phyloP scores from a whole-genome alignment of 2,113 vertebrate species.

The Carassius gibelio region DNA sequence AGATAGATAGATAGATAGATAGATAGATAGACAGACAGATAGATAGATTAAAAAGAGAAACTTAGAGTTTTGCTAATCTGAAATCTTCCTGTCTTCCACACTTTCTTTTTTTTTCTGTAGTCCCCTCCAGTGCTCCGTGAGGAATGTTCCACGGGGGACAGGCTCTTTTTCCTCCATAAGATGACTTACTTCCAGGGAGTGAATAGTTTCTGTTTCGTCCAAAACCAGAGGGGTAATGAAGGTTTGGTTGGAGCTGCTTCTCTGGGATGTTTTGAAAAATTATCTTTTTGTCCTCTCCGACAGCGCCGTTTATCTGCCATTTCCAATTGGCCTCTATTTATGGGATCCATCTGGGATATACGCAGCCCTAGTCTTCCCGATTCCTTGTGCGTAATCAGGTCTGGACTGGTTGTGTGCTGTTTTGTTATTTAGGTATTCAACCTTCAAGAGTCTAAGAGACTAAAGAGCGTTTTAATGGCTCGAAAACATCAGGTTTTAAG shows the following conservation, averaged over 20 bases:
- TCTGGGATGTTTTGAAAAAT: conserved; percentile 47
- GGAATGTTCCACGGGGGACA: conserved; percentile 52
- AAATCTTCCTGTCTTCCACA: neutral
- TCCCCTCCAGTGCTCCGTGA: conserved; percentile 42
- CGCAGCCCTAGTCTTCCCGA: conserved; percentile 13
- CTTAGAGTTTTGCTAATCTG: neutral
- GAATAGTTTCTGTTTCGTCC: conserved; percentile 51
- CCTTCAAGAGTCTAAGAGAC: neutral
- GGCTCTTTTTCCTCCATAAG: conserved; percentile 45
- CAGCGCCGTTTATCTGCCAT: conserved; percentile 57
- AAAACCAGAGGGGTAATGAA: conserved; percentile 54
- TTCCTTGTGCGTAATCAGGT: conserved; percentile 19
- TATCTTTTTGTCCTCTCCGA: conserved; percentile 52
- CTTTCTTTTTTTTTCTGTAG: conserved; percentile 20
- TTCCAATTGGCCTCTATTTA: conserved; percentile 58
- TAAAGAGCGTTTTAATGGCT: neutral
- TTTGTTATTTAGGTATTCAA: neutral
- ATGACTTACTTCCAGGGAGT: conserved; percentile 60
- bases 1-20: neutral
- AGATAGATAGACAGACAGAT: neutral
- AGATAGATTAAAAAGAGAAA: neutral
- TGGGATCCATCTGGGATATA: conserved; percentile 45
- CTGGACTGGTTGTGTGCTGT: neutral
- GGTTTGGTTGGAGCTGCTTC: conserved; percentile 47
- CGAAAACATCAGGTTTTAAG: neutral